Base-by-base conservation (phyloP, 2,888 invertebrate species). In the Drosophila trichaetosa region DNA sequence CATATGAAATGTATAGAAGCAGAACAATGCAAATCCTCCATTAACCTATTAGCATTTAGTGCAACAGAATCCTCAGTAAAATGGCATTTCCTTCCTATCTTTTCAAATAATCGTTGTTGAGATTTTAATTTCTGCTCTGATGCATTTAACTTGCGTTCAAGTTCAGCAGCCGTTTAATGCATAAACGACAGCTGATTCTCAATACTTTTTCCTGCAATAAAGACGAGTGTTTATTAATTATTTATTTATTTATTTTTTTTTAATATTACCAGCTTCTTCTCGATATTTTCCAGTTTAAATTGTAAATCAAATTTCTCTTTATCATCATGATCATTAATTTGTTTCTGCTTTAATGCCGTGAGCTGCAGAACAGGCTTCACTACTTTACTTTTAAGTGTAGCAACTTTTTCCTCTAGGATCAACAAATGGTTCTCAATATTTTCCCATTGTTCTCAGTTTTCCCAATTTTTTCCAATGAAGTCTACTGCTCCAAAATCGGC, bases 21-120 rank as follows among this genome's bases (percentile, higher is more conserved):
- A 5, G 11, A 0, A 6, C 42, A 42, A 11, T 1, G 1, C 1
- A 7, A 0, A 21, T 42, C 21, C 21, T 2, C 1, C 3, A 42
- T 7, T 42, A 3, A 1, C 42, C 0, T 2, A 46, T 46, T 2
- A 2, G 0, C 0, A 1, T 0, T 40, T 40, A 40, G 1, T 1
- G 1, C 0, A n/a, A 11, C n/a, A n/a, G 10, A 40, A 40, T 40
- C n/a, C 10, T 40, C n/a, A n/a, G n/a, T 60, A 21, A 60, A 36
- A 18, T 60, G 48, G 16, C 21, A 21, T 10, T 31, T 62, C 6
- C 42, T 16, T 11, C 6, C 27, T 7, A 51, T 62, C 2, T 11
- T 29, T 13, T 49, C 29, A 51, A n/a, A 29, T 29, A 29, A 18
- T 6, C 2, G 21, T 21, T 6, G 21, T 24, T 6, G 16, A 24